Evolutionary conservation across 2,888 invertebrate species (phyloP), one percentile per base, ranked within the genome.

Genomic region (Chironomus riparius): DNA sequence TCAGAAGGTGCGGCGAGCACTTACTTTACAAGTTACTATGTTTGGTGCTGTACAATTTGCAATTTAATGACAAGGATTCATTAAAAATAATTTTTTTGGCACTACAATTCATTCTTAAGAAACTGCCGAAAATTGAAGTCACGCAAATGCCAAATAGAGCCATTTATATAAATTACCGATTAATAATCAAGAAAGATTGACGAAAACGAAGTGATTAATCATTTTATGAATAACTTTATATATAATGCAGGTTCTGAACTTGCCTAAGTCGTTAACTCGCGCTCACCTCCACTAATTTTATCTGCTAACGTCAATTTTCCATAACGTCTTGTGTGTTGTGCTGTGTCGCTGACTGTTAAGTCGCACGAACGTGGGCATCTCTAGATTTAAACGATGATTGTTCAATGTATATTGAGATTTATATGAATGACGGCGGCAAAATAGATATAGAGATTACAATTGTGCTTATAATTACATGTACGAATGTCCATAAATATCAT

Each of bases 171-270:
- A 21, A 65, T 24, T 24, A 65, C 65, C 21, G 22, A 56, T 56
- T 56, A n/a, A 56, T 56, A 15, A 18, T 15, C 10, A 21, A 62
- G 22, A 62, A 21, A 22, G 13, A 13, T 15, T 56, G 56, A 56
- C 56, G 56, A 56, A 56, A 72, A 61, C 61, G 13, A 13, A 47
- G 68, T 74, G 74, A 74, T 74, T 74, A 68, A 74, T 74, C 65
- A 74, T 74, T 74, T 74, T 47, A 68, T 61, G 7, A 56, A 56
- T n/a, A 56, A 68, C 38, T 38, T 38, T 38, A 10, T 38, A 38
- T 38, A 74, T 65, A 68, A 68, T 62, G 74, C 74, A 74, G 68
- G 68, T 62, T 74, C 48, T 65, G 65, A 65, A 13, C 13, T n/a
- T 38, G 10, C 38, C 38, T 38, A 38, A 38, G 38, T 38, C 38